Conservation (phyloP, 1,140 invertebrate genomes). For the Cydia amplana region DNA sequence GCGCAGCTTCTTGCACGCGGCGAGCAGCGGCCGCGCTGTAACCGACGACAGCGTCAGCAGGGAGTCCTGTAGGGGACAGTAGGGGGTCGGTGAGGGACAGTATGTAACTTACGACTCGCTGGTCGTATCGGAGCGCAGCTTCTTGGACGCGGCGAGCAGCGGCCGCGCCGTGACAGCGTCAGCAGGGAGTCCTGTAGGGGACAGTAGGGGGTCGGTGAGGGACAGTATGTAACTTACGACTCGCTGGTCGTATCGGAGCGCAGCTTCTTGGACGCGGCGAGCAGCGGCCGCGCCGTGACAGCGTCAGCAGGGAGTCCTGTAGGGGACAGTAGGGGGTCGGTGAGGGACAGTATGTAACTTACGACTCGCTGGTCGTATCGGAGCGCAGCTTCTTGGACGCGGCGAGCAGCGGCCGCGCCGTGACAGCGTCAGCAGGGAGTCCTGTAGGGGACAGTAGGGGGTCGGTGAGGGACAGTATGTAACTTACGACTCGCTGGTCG, state of each 20-base stretch:
- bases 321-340: too few relatives aligned
- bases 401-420: too few relatives aligned
- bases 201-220: background rate
- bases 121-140: slow-evolving; percentile 66
- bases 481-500: too few relatives aligned
- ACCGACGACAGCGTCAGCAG: slow-evolving; percentile 56
- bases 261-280: slow-evolving; percentile 84
- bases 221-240: slow-evolving; percentile 64
- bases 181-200: background rate
- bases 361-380: too few relatives aligned
- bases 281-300: slow-evolving; percentile 85
- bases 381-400: too few relatives aligned
- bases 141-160: slow-evolving; percentile 83
- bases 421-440: too few relatives aligned
- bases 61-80: background rate
- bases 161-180: slow-evolving; percentile 82
- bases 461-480: too few relatives aligned
- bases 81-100: background rate
- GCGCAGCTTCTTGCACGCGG: slow-evolving; percentile 82
- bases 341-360: too few relatives aligned
- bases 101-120: slow-evolving; percentile 63
- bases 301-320: slow-evolving; percentile 74
- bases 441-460: too few relatives aligned
- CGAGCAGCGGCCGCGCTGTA: slow-evolving; percentile 85
- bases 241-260: slow-evolving; percentile 40